Percentiles rank a stretch among this genome's conserved stretches.
Evolutionary conservation across 2,888 invertebrate species (phyloP).

Genomic region (Caenorhabditis afra): DNA sequence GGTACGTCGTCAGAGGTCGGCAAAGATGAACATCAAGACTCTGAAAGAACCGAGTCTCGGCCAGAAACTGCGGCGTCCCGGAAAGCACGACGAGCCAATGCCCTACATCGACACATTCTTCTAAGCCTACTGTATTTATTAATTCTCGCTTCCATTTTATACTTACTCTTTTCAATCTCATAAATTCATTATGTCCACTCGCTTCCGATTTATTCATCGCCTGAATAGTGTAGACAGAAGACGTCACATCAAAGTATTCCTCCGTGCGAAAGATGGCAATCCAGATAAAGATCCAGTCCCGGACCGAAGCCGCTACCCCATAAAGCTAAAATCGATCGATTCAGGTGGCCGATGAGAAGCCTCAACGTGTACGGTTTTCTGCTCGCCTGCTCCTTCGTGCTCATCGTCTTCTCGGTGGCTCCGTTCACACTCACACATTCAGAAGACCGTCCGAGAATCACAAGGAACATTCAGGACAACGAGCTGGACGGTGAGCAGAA

Average conservation of each 20-base stretch:
- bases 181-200: neutral
- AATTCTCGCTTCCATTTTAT: neutral
- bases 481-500: constrained; percentile 8
- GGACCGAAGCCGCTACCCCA: constrained; percentile 11
- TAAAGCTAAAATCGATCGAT: constrained; percentile 10
- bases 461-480: constrained; percentile 11
- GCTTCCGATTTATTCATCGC: constrained; percentile 4
- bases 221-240: constrained; percentile 7
- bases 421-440: constrained; percentile 18
- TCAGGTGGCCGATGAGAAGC: constrained; percentile 47
- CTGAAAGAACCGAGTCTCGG: constrained; percentile 56
- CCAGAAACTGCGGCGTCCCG: constrained; percentile 60
- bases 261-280: constrained; percentile 22
- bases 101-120: constrained; percentile 54
- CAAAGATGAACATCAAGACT: constrained; percentile 55
- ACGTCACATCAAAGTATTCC: constrained; percentile 25
- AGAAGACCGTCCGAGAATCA: neutral
- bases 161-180: neutral
- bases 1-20: constrained; percentile 61
- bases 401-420: constrained; percentile 25
- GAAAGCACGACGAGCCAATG: constrained; percentile 63
- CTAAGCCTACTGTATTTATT: constrained; percentile 15
- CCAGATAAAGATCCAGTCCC: constrained; percentile 37
- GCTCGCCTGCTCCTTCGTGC: constrained; percentile 28
- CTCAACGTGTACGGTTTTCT: constrained; percentile 39